Evolutionary conservation across 1,140 invertebrate genomes (phyloP).

Genomic region (Theocolax elegans): DNA sequence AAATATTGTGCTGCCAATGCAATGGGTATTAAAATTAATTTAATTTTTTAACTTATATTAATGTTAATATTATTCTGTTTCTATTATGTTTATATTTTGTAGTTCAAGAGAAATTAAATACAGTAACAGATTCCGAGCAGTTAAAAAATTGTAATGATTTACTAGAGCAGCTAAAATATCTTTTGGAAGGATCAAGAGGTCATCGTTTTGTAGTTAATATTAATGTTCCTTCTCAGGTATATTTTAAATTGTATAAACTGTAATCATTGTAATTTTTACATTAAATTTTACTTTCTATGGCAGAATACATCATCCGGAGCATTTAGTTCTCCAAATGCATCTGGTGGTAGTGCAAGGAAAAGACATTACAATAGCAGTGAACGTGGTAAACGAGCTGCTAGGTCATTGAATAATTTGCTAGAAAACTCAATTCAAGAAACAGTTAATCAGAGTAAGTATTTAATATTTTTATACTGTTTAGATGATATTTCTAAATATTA

Average conservation of each 20-base stretch:
- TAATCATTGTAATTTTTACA: background rate
- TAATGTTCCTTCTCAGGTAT: conserved; percentile 61
- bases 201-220: conserved; percentile 66
- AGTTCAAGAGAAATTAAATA: conserved; percentile 62
- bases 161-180: conserved; percentile 59
- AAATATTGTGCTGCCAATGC: conserved; percentile 58
- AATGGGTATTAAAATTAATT: conserved; percentile 49
- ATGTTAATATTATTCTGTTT: too few species aligned
- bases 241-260: background rate
- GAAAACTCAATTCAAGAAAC: conserved; percentile 47
- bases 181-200: conserved; percentile 57
- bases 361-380: conserved; percentile 57
- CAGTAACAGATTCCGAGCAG: conserved; percentile 53
- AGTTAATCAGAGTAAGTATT: conserved; percentile 45
- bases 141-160: conserved; percentile 57
- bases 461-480: too few species aligned
- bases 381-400: conserved; percentile 53
- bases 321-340: conserved; percentile 54
- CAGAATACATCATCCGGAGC: conserved; percentile 51
- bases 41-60: background rate
- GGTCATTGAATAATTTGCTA: conserved; percentile 33
- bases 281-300: conserved; percentile 20
- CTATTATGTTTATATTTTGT: conserved; percentile 35
- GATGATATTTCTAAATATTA: too few species aligned
- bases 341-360: conserved; percentile 57